Conservation (phyloP, 2,797 vertebrate genomes). For the Crocodylus rhombifer region DNA sequence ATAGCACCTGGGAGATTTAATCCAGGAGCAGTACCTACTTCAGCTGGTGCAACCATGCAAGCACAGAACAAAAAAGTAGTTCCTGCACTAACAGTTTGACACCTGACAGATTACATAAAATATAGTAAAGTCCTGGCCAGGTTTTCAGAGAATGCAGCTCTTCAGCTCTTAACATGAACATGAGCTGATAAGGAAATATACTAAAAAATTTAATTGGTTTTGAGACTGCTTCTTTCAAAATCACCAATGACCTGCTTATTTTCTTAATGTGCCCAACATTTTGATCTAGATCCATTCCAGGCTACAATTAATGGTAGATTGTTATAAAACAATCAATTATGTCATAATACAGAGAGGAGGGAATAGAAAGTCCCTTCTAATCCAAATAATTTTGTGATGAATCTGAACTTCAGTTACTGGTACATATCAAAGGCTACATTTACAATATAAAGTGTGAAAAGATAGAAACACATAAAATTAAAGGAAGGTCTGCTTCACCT, state of each 20-base stretch:
- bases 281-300: background rate
- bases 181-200: background rate
- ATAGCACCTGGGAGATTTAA: background rate
- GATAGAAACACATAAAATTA: background rate
- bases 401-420: background rate
- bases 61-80: rapidly evolving
- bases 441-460: background rate
- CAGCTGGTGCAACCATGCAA: background rate
- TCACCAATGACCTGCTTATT: background rate
- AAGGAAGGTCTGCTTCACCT: background rate
- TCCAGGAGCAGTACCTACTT: background rate
- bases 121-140: background rate
- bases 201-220: background rate
- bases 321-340: background rate
- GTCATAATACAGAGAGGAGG: rapidly evolving
- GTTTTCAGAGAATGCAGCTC: background rate
- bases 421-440: background rate
- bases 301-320: background rate
- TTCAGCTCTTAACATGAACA: background rate
- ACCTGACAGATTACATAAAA: background rate
- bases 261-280: background rate
- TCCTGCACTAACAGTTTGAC: background rate
- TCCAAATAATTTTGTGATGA: background rate
- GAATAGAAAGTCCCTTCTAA: background rate
- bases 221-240: background rate